Evolutionary conservation across 1,140 invertebrate genomes (phyloP), one percentile per base, ranked within the genome.

Genomic region (Diorhabda sublineata): DNA sequence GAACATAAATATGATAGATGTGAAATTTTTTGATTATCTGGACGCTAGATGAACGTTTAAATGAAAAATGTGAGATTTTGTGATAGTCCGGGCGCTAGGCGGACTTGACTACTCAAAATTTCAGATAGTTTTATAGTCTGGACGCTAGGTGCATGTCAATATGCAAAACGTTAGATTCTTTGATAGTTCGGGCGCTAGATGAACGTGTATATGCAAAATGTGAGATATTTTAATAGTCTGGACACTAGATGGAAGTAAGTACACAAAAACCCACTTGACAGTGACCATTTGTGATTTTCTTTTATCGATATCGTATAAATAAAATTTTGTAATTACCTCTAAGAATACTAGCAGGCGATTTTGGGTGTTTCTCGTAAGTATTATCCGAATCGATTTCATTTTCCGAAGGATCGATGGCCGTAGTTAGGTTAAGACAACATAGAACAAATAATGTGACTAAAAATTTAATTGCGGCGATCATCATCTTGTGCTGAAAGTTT

Each of bases 371-470:
- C 8, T 65, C 67, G 57, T 71, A 66, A 60, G 44, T 69, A 6
- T 69, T 68, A n/a, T 56, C 5, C 8, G 69, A 52, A 69, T 72
- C 73, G 9, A 74, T 68, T 69, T 74, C 71, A 65, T 74, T 74
- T 43, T 74, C 73, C n/a, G 61, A 64, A 7, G 63, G 58, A 68
- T 71, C 61, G 9, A 73, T 8, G 47, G 69, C 66, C 8, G 61
- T 26, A 26, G 26, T 26, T 26, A 26, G 26, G 26, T 26, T 26
- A 26, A 26, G 26, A 26, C 26, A 26, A 26, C 26, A 26, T 26
- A 26, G 26, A 26, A 26, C 26, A 26, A 26, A 26, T 26, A 26
- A 26, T 26, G 26, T 26, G 26, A 26, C 26, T 26, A 26, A 26
- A 26, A 1, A 26, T 26, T 26, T 26, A 26, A 26, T 26, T 26